phyloP scores from a whole-genome alignment of 2,113 vertebrate genomes.

The Bubalus kerabau region DNA sequence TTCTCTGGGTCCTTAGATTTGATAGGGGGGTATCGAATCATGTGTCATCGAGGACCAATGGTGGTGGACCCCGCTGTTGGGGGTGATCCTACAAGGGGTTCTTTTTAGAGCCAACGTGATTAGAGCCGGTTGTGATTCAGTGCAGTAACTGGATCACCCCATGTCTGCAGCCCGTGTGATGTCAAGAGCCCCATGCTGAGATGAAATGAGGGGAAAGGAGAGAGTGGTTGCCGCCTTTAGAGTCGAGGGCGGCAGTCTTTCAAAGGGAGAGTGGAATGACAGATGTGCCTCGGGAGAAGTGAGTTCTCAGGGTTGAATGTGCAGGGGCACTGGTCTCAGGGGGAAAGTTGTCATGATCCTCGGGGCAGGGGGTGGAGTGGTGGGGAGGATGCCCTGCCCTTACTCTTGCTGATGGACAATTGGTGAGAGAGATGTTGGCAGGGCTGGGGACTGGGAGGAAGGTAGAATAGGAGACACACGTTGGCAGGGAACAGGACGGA shows the following conservation, averaged over 20 bases:
- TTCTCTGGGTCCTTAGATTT: neutral
- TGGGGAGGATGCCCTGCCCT: neutral
- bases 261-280: neutral
- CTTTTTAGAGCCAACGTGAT: no score
- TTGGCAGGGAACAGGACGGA: neutral
- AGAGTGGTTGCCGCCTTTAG: neutral
- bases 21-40: neutral
- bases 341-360: neutral
- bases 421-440: neutral
- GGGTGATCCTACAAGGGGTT: accelerated
- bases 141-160: neutral
- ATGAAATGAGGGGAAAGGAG: neutral
- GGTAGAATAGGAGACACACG: neutral
- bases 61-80: neutral
- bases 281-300: neutral
- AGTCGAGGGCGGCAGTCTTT: neutral
- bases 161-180: accelerated
- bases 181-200: neutral
- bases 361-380: neutral
- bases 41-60: neutral
- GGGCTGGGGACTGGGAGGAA: neutral
- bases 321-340: no score
- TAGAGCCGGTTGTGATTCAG: accelerated
- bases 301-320: neutral
- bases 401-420: accelerated